Percentiles rank a stretch among this genome's conserved stretches.
These are phyloP conservation scores for Tanypteryx hageni DNA, from an alignment of 2,888 invertebrate species.

Conservation along the genomic window DNA sequence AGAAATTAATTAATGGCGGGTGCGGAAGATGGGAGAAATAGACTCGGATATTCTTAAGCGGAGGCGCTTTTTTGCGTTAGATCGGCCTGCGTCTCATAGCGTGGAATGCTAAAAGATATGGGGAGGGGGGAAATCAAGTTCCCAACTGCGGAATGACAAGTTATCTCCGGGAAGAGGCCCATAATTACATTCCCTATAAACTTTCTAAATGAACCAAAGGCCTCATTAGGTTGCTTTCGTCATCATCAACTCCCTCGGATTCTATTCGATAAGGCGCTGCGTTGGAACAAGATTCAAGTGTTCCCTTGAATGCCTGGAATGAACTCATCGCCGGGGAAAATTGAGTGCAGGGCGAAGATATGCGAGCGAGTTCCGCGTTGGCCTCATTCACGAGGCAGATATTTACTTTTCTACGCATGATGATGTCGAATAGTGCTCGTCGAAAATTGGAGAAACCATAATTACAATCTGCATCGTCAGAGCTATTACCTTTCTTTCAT, in stretches of 20 bases:
- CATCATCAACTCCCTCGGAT: conserved; percentile 16
- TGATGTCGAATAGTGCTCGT: too few relatives aligned
- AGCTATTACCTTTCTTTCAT: too few relatives aligned
- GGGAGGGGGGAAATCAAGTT: background rate
- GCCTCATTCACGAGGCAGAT: too few relatives aligned
- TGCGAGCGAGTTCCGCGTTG: too few relatives aligned
- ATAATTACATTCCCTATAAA: background rate
- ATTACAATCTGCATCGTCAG: too few relatives aligned
- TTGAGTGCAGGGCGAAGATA: background rate
- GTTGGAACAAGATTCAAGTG: background rate
- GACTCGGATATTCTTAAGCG: background rate
- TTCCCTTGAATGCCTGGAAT: background rate
- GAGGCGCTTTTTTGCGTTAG: background rate
- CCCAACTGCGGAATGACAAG: background rate
- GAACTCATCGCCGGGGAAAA: background rate
- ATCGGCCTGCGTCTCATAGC: background rate
- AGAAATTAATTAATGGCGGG: background rate
- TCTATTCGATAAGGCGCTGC: background rate
- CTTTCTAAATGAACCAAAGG: conserved; percentile 1
- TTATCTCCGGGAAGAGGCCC: background rate
- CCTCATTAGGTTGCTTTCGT: background rate
- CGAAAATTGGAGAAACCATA: too few relatives aligned
- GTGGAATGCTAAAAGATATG: background rate
- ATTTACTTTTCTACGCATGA: too few relatives aligned
- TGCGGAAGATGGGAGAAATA: background rate